These are phyloP conservation scores for Bothrops jararaca DNA, from an alignment of 2,113 vertebrate species.

Conservation along the genomic window DNA sequence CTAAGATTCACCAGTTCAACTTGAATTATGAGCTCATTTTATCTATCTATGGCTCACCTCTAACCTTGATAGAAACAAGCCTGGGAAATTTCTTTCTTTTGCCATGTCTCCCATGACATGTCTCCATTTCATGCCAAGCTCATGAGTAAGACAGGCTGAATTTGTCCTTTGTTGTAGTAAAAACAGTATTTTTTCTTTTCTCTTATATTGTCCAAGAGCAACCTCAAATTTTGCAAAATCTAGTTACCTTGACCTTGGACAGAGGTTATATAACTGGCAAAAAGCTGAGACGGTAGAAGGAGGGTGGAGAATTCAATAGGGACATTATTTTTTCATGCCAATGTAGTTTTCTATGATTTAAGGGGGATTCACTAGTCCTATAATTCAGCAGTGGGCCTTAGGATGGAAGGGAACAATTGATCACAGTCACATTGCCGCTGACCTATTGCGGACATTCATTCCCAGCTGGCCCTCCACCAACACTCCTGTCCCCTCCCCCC, in stretches of 20 bases:
- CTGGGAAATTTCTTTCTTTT: neutral
- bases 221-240: neutral
- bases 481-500: neutral
- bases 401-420: neutral
- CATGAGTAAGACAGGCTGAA: neutral
- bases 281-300: neutral
- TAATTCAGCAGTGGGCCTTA: neutral
- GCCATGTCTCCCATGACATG: neutral
- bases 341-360: neutral
- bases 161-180: neutral
- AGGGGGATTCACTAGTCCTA: neutral
- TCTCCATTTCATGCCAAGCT: neutral
- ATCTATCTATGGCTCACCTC: neutral
- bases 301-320: neutral
- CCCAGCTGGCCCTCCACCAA: neutral
- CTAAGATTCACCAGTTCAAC: neutral
- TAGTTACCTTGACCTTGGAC: neutral
- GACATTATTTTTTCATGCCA: neutral
- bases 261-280: neutral
- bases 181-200: neutral
- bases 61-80: neutral
- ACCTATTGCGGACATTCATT: neutral
- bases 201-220: neutral
- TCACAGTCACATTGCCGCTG: neutral
- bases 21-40: neutral